Evolutionary conservation across 2,797 vertebrate genomes (phyloP), one percentile per base, ranked within the genome.

Genomic region (Gymnocypris eckloni): DNA sequence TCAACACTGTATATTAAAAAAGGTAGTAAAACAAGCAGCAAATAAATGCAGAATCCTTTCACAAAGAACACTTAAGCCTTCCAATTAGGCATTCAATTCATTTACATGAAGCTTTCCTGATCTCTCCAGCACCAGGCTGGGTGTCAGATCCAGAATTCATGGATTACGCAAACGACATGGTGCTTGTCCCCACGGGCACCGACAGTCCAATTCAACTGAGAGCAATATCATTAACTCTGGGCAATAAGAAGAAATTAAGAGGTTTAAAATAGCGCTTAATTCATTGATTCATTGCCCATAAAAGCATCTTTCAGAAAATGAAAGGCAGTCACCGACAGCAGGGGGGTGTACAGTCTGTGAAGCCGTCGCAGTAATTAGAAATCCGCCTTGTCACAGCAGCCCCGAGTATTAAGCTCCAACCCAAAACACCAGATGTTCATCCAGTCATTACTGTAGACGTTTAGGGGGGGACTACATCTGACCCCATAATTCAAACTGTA

Each of bases 101-200:
- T 93, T 95, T 94, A 94, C 92, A 92, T 78, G 80, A 89, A 89
- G 91, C 87, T 89, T 93, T 89, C 89, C 87, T 93, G 94, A 95
- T 92, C 93, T 93, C 92, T 91, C 90, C 93, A 90, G 89, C 88
- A 93, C 95, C 95, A 96, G 94, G 92, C 90, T 92, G 90, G 89
- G 88, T 92, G 93, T 94, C 94, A 95, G 91, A 95, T 96, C 93
- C 96, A 95, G 94, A 88, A 89, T 92, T 87, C 93, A 92, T 92
- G 95, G 94, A 94, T 95, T 93, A 95, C 95, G 94, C 91, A 95
- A 95, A 94, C 88, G 92, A 93, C 92, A 92, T 91, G 92, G 90
- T 90, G 89, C 93, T n/a, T 88, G 89, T 92, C 93, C 93, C 92
- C 89, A 77, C 90, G 91, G 87, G 90, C 91, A 92, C 91, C 81